Evolutionary conservation across 2,888 invertebrate species (phyloP), one percentile per base, ranked within the genome.

Genomic region (Dromius quadrimaculatus): DNA sequence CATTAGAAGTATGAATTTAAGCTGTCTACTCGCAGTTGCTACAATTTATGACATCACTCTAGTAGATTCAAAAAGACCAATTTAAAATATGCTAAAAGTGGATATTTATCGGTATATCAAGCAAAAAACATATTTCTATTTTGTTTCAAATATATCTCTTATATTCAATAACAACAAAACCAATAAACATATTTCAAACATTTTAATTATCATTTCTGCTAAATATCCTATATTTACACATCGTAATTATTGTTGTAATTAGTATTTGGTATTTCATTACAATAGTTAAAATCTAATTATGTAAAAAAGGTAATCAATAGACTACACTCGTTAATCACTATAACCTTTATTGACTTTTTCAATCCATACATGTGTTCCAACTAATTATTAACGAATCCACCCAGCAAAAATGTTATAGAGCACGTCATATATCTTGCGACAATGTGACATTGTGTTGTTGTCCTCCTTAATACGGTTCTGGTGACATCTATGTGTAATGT

Each of bases 391-490:
- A 41, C 6, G 41, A 11, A 15, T 15, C 13, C 41, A 15, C 36
- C 1, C 36, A 15, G 6, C 41, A 41, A 41, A 41, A 41, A 41
- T 11, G 41, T 15, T n/a, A n/a, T n/a, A 41, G 15, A 11, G 13
- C 15, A 15, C 6, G 11, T 41, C 41, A 41, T 41, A 41, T 11
- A 41, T 41, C 41, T 41, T 41, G 15, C n/a, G 36, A 36, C 36
- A 36, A 28, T 41, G 11, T 41, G 41, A 15, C 11, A 41, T 41
- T 41, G 41, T 41, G 41, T 9, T n/a, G 5, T 2, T 41, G 41
- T 41, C 41, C 28, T 41, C 41, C 41, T 41, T 41, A 41, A 41
- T 41, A 15, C 41, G 41, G 41, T 41, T 11, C 41, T 41, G n/a
- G n/a, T n/a, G n/a, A n/a, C n/a, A n/a, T n/a, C n/a, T n/a, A n/a